Evolutionary conservation across 2,113 vertebrate species (phyloP), one percentile per base, ranked within the genome.

Genomic region (Leptodactylus fuscus): DNA sequence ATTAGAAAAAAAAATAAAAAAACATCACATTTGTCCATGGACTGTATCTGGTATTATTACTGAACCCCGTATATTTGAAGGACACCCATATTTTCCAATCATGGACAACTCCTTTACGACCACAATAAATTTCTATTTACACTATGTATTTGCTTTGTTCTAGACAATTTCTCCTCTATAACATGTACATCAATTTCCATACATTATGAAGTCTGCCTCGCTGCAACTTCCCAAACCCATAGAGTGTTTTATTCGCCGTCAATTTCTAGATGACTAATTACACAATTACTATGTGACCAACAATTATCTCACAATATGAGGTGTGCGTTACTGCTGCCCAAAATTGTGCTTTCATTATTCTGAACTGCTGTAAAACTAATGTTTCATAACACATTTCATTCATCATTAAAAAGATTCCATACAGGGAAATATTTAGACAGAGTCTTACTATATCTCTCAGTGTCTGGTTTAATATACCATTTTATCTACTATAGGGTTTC

Each of bases 351-450:
- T 78, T 78, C 76, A 78, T 78, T 78, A 78, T 79, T 79, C 51
- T 78, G 49, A 78, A 78, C 75, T 79, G 76, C 34, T 79, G 76
- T 79, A 79, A 79, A 79, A 79, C 76, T 79, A 79, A 79, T 79
- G 76, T 79, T 58, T 79, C 76, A 79, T 79, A 79, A 60, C 76
- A 79, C 76, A 79, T 79, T 79, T 24, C 76, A 79, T 79, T 41
- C 34, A 79, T 79, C 76, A 79, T 79, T 58, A 79, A 79, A 79
- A 58, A n/a, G 34, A 10, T 58, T 79, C 76, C 36, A 79, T 79
- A 79, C 51, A 60, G 76, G 34, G 76, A 58, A 41, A 79, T 79
- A 79, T 55, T 24, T 60, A 58, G 32, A 58, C 76, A 7, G 20
- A 36, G 32, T 60, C 76, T 60, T 41, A 58, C 29, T 60, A 27